These are phyloP conservation scores for Lucilia sericata DNA, from an alignment of 1,140 invertebrate genomes.

Conservation along the genomic window DNA sequence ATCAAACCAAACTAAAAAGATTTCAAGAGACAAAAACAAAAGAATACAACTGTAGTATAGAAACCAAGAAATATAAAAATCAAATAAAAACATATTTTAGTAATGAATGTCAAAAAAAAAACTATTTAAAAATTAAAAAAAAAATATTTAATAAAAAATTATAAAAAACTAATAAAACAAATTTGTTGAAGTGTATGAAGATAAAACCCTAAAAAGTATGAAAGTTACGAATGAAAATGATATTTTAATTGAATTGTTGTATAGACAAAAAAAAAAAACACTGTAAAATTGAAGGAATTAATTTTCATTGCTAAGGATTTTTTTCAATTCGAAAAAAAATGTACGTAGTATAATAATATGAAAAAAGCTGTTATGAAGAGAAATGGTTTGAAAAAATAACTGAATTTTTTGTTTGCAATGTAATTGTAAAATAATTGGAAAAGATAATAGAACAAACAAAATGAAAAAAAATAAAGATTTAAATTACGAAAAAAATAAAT, in stretches of 20 bases:
- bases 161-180: neutral
- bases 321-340: neutral
- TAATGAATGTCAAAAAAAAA: slow-evolving; percentile 34
- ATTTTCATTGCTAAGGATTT: neutral
- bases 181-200: neutral
- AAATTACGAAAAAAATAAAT: slow-evolving; percentile 30
- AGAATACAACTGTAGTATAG: neutral
- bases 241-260: slow-evolving; percentile 20
- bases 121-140: neutral
- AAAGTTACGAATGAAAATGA: neutral
- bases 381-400: neutral
- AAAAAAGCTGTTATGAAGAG: neutral
- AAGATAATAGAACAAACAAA: slow-evolving; percentile 6
- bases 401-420: slow-evolving; percentile 32
- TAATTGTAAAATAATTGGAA: slow-evolving; percentile 40
- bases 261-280: neutral
- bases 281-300: neutral
- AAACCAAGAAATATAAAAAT: neutral
- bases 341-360: neutral
- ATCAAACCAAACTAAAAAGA: neutral
- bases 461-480: neutral
- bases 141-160: slow-evolving; percentile 28
- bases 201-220: neutral
- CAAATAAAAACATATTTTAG: slow-evolving; percentile 25
- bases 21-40: neutral